Percentiles rank a stretch among this genome's conserved stretches.
Conservation (phyloP, 1,140 invertebrate genomes). For the Bombus huntii region DNA sequence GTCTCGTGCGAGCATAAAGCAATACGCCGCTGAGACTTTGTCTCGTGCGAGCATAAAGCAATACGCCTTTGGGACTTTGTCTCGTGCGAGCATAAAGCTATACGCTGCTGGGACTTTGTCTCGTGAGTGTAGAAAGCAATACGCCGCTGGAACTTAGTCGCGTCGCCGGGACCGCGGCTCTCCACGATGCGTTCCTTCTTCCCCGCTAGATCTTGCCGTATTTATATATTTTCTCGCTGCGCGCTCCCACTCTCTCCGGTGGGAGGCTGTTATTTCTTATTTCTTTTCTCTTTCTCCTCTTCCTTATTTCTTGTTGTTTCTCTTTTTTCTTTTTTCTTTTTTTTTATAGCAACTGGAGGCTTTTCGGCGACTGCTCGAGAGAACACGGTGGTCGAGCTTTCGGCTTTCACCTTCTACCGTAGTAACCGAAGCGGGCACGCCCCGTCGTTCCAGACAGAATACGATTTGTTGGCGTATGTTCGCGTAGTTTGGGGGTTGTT, state of each 20-base stretch:
- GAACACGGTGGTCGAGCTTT: too few species aligned
- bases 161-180: neutral
- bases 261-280: too few species aligned
- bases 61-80: too few species aligned
- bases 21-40: too few species aligned
- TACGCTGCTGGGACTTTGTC: too few species aligned
- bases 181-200: slow-evolving; percentile 9
- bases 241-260: too few species aligned
- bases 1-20: too few species aligned
- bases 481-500: neutral
- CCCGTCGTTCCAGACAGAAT: neutral
- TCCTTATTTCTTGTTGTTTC: neutral
- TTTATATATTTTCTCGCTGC: neutral
- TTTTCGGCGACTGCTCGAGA: slow-evolving; percentile 8
- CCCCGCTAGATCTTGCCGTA: slow-evolving; percentile 15
- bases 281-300: too few species aligned
- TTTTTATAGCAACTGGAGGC: neutral
- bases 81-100: too few species aligned
- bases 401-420: neutral
- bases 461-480: neutral
- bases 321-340: accelerated
- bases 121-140: too few species aligned
- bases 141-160: too few species aligned
- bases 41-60: too few species aligned
- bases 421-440: neutral